Percentiles rank a stretch among this genome's conserved stretches.
These are phyloP conservation scores for Aricia artaxerxes DNA, from an alignment of 2,888 invertebrate genomes.

Conservation along the genomic window DNA sequence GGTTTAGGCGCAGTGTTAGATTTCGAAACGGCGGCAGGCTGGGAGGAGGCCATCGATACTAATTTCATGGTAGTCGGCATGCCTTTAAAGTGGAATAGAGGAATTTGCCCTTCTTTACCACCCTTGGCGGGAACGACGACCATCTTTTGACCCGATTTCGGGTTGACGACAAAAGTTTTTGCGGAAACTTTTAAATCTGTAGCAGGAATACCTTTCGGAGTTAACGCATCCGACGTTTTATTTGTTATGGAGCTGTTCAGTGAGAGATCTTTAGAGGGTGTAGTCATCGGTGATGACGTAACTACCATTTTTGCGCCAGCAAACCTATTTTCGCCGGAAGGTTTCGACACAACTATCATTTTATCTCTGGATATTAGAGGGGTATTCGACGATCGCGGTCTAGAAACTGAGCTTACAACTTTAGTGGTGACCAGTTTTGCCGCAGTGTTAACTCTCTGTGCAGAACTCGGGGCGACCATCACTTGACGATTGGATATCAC, in stretches of 20 bases:
- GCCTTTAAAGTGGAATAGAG: constrained; percentile 72
- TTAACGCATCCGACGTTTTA: constrained; percentile 61
- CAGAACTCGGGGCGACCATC: constrained; percentile 60
- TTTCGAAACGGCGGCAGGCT: constrained; percentile 52
- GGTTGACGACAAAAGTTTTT: constrained; percentile 73
- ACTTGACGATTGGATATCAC: constrained; percentile 70
- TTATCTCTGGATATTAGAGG: constrained; percentile 58
- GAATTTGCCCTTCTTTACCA: constrained; percentile 65
- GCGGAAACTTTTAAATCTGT: constrained; percentile 75
- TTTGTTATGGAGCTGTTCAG: constrained; percentile 55
- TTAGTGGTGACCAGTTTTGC: constrained; percentile 71
- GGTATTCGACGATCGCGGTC: constrained; percentile 50
- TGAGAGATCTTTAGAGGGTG: constrained; percentile 53
- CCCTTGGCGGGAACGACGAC: constrained; percentile 73
- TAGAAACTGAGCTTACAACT: constrained; percentile 66
- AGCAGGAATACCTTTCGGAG: constrained; percentile 72
- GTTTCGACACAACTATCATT: constrained; percentile 74
- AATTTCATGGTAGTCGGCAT: constrained; percentile 72
- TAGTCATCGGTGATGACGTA: constrained; percentile 57
- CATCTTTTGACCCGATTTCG: constrained; percentile 76
- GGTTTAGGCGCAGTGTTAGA: constrained; percentile 65
- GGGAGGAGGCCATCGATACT: constrained; percentile 70
- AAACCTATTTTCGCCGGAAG: constrained; percentile 57
- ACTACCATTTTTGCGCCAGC: constrained; percentile 66
- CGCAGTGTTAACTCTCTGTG: constrained; percentile 63